Base-by-base conservation (phyloP, 2,113 vertebrate genomes). In the Ariopsis seemanni region DNA sequence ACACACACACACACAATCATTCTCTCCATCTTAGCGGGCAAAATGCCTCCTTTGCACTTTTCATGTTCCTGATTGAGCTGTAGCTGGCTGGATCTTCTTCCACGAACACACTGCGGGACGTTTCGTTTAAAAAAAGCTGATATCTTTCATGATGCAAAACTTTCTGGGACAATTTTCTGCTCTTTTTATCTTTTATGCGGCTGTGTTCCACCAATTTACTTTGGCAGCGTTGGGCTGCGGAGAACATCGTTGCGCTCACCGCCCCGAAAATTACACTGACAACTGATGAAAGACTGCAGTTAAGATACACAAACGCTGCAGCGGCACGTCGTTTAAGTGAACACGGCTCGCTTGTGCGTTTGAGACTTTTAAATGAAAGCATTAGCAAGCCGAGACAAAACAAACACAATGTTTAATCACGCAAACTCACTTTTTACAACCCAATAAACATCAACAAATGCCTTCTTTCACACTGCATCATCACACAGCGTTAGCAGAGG, bases 31-130 rank as follows among this genome's bases (percentile, higher is more conserved):
- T 82, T 34, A 67, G 42, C 18, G 62, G 74, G 84, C 89, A 92
- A 94, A 94, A 90, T 92, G 94, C 92, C 91, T 91, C 88, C 87
- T 11, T 84, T 91, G 93, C 92, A 92, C 91, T 95, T 93, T 91
- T 87, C 87, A 91, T 67, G 30, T 63, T 87, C 86, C 82, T 86
- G 77, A 89, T 89, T 75, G 84, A 87, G 86, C 84, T 81, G 58
- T 87, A 58, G 67, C 83, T 87, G 85, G 71, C 85, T 82, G 79
- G 50, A 85, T 88, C 83, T 83, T 48, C 50, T 80, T 86, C 85
- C 85, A 83, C 90, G 86, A 86, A 69, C 86, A 86, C 62, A 89
- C 72, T 63, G 82, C 62, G 65, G 74, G 74, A 58, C 65, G 50
- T 75, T 90, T 78, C 30, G n/a, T 48, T 55, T 85, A 60, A 65